Evolutionary conservation across 2,797 vertebrate species (phyloP), one percentile per base, ranked within the genome.

Genomic region (Crocidura indochinensis): DNA sequence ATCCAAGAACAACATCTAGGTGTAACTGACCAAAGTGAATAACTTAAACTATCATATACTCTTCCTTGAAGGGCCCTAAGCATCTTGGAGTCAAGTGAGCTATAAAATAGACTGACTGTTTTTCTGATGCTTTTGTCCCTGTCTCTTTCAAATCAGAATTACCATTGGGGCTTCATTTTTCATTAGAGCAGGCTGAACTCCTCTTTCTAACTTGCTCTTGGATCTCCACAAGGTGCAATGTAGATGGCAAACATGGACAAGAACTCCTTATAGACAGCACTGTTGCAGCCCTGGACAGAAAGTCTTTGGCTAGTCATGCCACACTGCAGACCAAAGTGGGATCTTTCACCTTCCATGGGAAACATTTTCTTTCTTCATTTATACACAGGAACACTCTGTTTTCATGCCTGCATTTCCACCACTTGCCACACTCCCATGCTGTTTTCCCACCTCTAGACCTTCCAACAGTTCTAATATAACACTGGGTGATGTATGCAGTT

Each of bases 401-500:
- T 78, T 77, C 12, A 6, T 10, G 17, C 44, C 51, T 9, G 12
- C 26, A 26, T 82, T 62, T 62, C 80, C 73, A 44, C 60, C 19
- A 4, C 7, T 76, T 65, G 17, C 68, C n/a, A 14, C 12, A 47
- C 44, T 53, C 85, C 51, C 20, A 62, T 0, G 0, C 72, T 47
- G 60, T 67, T 56, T 80, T n/a, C 68, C 72, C 68, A 17, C 47
- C 83, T 51, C 46, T 14, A 46, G 31, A 27, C 47, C 62, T 83
- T 62, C 68, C 29, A 80, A 84, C 77, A 84, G 64, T 29, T 27
- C 84, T n/a, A 12, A 27, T n/a, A 6, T 2, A 4, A 90, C 79
- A 91, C 20, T 44, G 84, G 92, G 56, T 53, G 85, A 84, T 31
- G 49, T 51, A 74, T 26, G 62, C 46, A 49, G 29, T 29, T n/a